These are phyloP conservation scores for Noctuana brunneofusca DNA, from an alignment of 2,888 invertebrate genomes.

Conservation along the genomic window DNA sequence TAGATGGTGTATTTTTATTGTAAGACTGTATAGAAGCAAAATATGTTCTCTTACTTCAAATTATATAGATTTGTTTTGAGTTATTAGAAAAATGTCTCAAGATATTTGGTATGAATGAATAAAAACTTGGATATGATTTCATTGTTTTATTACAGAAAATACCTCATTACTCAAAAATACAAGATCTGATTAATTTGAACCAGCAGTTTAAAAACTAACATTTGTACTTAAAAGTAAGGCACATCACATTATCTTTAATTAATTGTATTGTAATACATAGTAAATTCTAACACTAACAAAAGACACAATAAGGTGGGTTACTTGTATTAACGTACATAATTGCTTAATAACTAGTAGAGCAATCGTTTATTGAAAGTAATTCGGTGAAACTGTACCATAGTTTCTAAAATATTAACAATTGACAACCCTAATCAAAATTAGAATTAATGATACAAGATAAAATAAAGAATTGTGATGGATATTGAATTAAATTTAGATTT, in stretches of 20 bases:
- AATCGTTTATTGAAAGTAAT: too few species aligned
- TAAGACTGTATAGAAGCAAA: constrained; percentile 46
- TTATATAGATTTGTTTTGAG: constrained; percentile 42
- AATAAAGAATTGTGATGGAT: neutral
- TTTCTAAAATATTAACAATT: too few species aligned
- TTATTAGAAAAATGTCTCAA: constrained; percentile 46
- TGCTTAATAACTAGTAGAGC: too few species aligned
- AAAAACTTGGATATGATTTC: constrained; percentile 39
- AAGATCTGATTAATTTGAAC: neutral
- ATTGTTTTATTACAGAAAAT: constrained; percentile 34
- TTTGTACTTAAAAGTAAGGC: constrained; percentile 38
- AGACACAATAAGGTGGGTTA: neutral
- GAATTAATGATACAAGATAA: neutral
- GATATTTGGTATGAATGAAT: constrained; percentile 44
- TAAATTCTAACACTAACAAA: neutral
- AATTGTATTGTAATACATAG: neutral
- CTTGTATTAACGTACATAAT: too few species aligned
- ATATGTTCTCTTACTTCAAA: constrained; percentile 44
- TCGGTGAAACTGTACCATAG: too few species aligned
- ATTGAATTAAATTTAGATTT: neutral
- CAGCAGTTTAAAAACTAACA: constrained; percentile 3
- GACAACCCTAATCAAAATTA: neutral
- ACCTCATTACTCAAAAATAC: neutral
- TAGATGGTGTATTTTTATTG: constrained; percentile 43
- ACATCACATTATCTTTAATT: constrained; percentile 19